Percentiles rank a stretch among this genome's conserved stretches.
Evolutionary conservation across 2,888 invertebrate species (phyloP).

Genomic region (Philaethria dido): DNA sequence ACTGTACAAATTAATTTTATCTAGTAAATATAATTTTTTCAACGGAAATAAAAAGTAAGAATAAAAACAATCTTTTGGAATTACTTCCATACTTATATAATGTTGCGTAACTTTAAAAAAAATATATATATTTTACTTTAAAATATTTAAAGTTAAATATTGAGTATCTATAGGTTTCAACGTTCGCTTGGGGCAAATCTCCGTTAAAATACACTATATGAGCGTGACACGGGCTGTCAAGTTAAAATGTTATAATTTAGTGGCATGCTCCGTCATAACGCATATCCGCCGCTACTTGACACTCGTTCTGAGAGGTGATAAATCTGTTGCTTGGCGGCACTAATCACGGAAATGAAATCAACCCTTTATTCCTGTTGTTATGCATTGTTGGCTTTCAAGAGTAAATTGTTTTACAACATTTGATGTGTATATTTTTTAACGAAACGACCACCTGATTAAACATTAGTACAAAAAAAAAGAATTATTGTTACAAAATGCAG

Average conservation of each 20-base stretch:
- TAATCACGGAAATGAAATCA: conserved; percentile 78
- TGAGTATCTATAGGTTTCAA: conserved; percentile 45
- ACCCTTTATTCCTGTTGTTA: conserved; percentile 60
- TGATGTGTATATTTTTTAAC: neutral
- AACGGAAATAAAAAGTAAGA: neutral
- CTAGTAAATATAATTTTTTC: neutral
- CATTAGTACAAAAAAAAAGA: neutral
- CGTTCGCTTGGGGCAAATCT: conserved; percentile 59
- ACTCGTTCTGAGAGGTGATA: conserved; percentile 71
- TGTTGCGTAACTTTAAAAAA: neutral
- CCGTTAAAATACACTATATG: conserved; percentile 60
- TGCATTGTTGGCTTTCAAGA: conserved; percentile 53
- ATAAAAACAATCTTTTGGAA: neutral
- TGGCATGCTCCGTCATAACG: conserved; percentile 68
- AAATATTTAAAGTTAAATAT: conserved; percentile 23
- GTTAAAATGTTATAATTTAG: conserved; percentile 81
- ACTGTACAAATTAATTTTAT: neutral
- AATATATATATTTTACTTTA: neutral
- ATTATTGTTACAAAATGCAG: neutral
- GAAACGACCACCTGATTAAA: neutral
- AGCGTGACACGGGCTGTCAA: conserved; percentile 73
- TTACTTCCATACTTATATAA: neutral
- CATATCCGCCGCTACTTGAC: conserved; percentile 74
- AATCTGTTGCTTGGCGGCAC: conserved; percentile 69
- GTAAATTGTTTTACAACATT: conserved; percentile 51